A percentile compares a stretch with the other conserved stretches of the same genome.
Conservation (phyloP, 2,113 vertebrate species). For the Ceyx melanurus region DNA sequence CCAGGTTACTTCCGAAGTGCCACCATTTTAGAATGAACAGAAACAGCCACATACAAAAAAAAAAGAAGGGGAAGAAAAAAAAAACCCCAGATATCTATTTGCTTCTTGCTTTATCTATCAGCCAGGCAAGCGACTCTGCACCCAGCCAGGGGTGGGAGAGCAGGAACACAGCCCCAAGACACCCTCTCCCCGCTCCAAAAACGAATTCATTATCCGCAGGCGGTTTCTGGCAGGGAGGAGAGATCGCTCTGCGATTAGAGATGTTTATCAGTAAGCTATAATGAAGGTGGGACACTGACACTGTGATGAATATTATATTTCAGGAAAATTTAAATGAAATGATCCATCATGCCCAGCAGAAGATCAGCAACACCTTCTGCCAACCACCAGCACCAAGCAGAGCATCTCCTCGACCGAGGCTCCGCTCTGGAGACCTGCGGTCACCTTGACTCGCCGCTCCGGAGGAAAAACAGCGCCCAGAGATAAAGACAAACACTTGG, state of each 20-base stretch:
- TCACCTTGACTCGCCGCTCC: not conserved
- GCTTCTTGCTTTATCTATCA: not conserved
- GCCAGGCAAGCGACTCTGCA: not conserved
- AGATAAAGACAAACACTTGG: not conserved
- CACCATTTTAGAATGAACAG: not conserved
- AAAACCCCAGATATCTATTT: not conserved
- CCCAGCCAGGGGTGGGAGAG: not conserved
- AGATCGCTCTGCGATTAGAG: slow-evolving; percentile 22
- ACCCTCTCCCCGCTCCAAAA: not conserved
- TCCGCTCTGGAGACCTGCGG: not conserved
- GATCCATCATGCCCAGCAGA: slow-evolving; percentile 59
- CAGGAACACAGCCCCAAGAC: not conserved
- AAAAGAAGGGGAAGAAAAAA: not conserved
- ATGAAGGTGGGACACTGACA: slow-evolving; percentile 59
- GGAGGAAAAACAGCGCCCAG: not conserved
- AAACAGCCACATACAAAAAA: not conserved
- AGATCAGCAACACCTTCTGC: slow-evolving; percentile 9
- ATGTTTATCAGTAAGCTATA: slow-evolving; percentile 55
- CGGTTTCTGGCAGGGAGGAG: not conserved
- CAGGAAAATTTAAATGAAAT: slow-evolving; percentile 52
- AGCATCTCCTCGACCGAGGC: rapidly evolving
- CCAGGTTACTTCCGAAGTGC: rapidly evolving
- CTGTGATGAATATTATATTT: slow-evolving; percentile 59
- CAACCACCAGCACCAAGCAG: rapidly evolving
- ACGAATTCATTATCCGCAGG: slow-evolving; percentile 26